phyloP scores from a whole-genome alignment of 2,888 invertebrate genomes.

The Leptopterna dolabrata region DNA sequence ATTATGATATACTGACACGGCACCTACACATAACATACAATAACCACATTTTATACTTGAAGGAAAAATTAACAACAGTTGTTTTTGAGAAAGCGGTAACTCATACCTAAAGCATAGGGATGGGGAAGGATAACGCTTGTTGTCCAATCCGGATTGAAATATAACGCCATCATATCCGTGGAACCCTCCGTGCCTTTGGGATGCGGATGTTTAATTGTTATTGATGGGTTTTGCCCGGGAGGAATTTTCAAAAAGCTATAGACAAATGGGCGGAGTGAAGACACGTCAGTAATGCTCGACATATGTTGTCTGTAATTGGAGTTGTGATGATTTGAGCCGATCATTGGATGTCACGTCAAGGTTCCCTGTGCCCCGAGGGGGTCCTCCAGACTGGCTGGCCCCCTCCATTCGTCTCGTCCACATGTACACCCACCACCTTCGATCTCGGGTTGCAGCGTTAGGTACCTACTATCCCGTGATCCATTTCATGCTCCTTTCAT shows the following conservation, averaged over 20 bases:
- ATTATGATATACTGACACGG: too few species aligned
- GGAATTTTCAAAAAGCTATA: conserved; percentile 42
- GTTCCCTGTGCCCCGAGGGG: conserved; percentile 33
- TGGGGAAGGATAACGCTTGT: neutral
- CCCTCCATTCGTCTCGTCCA: neutral
- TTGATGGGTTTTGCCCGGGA: conserved; percentile 52
- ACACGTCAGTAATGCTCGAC: conserved; percentile 53
- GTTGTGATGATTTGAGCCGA: conserved; percentile 52
- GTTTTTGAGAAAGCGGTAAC: conserved; percentile 30
- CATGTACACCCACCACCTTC: neutral
- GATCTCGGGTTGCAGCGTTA: neutral
- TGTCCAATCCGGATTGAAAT: conserved; percentile 35
- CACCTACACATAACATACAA: neutral
- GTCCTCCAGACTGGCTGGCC: neutral
- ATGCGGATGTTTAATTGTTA: conserved; percentile 52
- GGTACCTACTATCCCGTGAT: neutral
- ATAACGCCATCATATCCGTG: conserved; percentile 36
- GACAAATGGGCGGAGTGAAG: conserved; percentile 43
- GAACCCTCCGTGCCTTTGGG: neutral
- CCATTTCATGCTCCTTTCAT: neutral
- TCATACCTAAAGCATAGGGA: neutral
- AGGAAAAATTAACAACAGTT: neutral
- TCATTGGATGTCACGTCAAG: conserved; percentile 53
- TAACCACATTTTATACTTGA: neutral
- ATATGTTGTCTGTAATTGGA: conserved; percentile 53